Evolutionary conservation across 2,888 invertebrate genomes (phyloP).

Genomic region (Ectropis crepuscularia): DNA sequence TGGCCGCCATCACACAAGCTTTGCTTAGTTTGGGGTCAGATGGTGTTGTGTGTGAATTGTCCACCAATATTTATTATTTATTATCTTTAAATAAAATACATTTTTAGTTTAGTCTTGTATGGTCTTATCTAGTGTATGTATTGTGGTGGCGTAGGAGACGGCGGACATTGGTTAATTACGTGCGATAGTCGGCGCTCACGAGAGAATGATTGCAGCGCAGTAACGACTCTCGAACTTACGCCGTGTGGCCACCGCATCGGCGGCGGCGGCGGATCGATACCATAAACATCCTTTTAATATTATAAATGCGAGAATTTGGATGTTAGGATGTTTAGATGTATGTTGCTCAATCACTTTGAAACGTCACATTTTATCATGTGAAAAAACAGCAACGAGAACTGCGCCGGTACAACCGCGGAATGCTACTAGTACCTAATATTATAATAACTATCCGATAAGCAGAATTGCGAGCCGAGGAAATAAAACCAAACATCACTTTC

Average conservation of each 20-base stretch:
- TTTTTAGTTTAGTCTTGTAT: neutral
- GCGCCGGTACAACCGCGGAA: no score
- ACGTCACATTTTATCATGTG: no score
- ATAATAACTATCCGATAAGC: no score
- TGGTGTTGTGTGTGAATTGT: no score
- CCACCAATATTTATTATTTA: no score
- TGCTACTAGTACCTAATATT: no score
- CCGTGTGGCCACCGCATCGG: slow-evolving; percentile 21
- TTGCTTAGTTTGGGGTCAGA: no score
- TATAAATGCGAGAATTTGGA: neutral
- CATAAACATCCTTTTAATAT: neutral
- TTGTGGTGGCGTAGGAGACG: slow-evolving; percentile 40
- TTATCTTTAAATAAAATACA: no score
- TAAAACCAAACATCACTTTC: no score
- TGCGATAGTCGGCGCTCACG: slow-evolving; percentile 78
- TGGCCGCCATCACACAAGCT: no score
- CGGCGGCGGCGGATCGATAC: neutral
- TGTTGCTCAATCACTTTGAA: neutral
- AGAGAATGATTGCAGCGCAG: slow-evolving; percentile 79
- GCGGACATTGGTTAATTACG: slow-evolving; percentile 82
- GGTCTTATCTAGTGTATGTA: slow-evolving; percentile 51
- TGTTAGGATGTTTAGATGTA: neutral
- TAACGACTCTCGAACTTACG: slow-evolving; percentile 70
- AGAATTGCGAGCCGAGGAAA: no score
- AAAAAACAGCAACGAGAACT: no score